Evolutionary conservation across 1,140 invertebrate genomes (phyloP).

Genomic region (Heterodera schachtii): DNA sequence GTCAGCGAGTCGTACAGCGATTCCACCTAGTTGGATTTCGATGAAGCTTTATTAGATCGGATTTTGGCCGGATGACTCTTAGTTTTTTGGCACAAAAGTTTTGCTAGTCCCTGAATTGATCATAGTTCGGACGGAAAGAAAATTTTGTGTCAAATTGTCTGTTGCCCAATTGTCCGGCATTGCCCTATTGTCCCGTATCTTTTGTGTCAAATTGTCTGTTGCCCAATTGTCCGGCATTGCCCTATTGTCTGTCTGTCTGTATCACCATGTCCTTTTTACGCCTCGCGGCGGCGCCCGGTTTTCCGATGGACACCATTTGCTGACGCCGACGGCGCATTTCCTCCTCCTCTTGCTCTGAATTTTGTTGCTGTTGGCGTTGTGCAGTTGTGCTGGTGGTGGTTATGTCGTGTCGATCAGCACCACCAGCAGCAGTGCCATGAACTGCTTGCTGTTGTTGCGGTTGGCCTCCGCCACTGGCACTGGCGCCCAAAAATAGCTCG

Average conservation of each 20-base stretch:
- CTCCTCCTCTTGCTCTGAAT: constrained; percentile 28
- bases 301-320: constrained; percentile 25
- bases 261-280: constrained; percentile 25
- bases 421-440: background rate
- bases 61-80: too few relatives aligned
- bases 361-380: constrained; percentile 11
- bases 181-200: too few relatives aligned
- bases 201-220: too few relatives aligned
- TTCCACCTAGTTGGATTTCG: constrained; percentile 40
- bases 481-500: background rate
- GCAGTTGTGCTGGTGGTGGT: too few relatives aligned
- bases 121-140: too few relatives aligned
- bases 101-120: too few relatives aligned
- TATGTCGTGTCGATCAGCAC: background rate
- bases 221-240: too few relatives aligned
- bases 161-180: too few relatives aligned
- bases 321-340: constrained; percentile 11
- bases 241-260: too few relatives aligned
- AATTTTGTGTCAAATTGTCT: too few relatives aligned
- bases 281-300: background rate
- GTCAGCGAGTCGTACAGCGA: constrained; percentile 57
- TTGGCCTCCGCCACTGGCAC: background rate
- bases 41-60: too few relatives aligned
- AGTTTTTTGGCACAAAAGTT: too few relatives aligned
- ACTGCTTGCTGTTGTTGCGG: background rate